Percentiles rank a stretch among this genome's conserved stretches.
Evolutionary conservation across 1,140 invertebrate species (phyloP).

Genomic region (Mactra quadrangularis): DNA sequence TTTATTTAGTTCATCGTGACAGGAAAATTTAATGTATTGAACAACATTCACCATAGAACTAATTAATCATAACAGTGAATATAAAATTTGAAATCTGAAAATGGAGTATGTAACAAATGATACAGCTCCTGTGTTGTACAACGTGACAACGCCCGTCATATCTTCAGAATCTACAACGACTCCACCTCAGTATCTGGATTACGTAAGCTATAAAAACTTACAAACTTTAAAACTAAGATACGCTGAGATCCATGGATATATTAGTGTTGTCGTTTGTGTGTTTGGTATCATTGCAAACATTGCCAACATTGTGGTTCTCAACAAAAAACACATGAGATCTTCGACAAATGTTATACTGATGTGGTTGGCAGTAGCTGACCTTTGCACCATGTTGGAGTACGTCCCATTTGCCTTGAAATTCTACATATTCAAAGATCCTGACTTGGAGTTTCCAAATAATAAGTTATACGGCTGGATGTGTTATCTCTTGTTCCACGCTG

Average conservation of each 20-base stretch:
- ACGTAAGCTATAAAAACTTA: conserved; percentile 6
- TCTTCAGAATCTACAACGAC: not conserved
- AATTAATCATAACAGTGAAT: too few species aligned
- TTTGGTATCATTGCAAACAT: conserved; percentile 95
- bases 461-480: conserved; percentile 75
- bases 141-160: too few species aligned
- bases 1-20: too few species aligned
- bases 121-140: too few species aligned
- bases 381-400: conserved; percentile 94
- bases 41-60: too few species aligned
- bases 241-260: conserved; percentile 87
- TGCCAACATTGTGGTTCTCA: conserved; percentile 95
- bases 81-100: too few species aligned
- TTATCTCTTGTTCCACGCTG: conserved; percentile 81
- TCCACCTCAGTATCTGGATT: conserved; percentile 6
- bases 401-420: conserved; percentile 91
- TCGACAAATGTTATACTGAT: conserved; percentile 94
- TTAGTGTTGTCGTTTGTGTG: conserved; percentile 90
- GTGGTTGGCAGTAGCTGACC: conserved; percentile 92
- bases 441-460: conserved; percentile 60
- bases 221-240: conserved; percentile 74
- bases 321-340: conserved; percentile 92
- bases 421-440: conserved; percentile 77
- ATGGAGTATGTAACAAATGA: too few species aligned
- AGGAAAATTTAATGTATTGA: too few species aligned